These are phyloP conservation scores for Okamejei kenojei DNA, from an alignment of 2,797 vertebrate species.

Conservation along the genomic window DNA sequence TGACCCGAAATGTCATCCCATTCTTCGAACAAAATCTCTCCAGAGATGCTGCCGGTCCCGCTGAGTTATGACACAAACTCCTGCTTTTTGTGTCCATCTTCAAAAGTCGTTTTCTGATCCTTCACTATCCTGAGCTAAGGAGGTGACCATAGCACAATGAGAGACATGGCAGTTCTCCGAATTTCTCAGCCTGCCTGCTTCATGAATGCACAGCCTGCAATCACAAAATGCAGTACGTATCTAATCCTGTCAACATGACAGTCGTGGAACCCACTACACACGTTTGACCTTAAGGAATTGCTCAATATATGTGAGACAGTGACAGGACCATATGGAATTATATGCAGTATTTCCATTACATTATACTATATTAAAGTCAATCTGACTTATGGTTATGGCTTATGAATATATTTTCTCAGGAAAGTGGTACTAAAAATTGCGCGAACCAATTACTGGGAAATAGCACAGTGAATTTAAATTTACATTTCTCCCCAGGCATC, in stretches of 20 bases:
- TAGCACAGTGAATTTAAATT: neutral
- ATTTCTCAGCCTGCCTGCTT: neutral
- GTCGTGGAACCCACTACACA: neutral
- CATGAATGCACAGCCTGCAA: neutral
- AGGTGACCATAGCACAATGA: too few relatives aligned
- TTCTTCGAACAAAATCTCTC: too few relatives aligned
- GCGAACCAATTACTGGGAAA: neutral
- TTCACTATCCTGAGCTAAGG: neutral
- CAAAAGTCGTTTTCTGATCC: neutral
- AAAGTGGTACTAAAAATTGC: slow-evolving; percentile 4
- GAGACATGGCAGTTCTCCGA: neutral
- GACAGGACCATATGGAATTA: neutral
- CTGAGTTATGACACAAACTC: too few relatives aligned
- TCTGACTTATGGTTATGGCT: neutral
- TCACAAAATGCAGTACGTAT: neutral
- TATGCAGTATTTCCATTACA: neutral
- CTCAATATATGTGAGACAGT: neutral
- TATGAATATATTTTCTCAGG: neutral
- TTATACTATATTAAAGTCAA: neutral
- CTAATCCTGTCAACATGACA: neutral
- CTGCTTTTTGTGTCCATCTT: too few relatives aligned
- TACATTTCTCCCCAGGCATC: neutral
- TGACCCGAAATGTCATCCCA: too few relatives aligned
- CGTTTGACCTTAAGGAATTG: neutral
- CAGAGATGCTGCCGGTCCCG: too few relatives aligned